Evolutionary conservation across 2,113 vertebrate genomes (phyloP), one percentile per base, ranked within the genome.

Genomic region (Oophaga pumilio): DNA sequence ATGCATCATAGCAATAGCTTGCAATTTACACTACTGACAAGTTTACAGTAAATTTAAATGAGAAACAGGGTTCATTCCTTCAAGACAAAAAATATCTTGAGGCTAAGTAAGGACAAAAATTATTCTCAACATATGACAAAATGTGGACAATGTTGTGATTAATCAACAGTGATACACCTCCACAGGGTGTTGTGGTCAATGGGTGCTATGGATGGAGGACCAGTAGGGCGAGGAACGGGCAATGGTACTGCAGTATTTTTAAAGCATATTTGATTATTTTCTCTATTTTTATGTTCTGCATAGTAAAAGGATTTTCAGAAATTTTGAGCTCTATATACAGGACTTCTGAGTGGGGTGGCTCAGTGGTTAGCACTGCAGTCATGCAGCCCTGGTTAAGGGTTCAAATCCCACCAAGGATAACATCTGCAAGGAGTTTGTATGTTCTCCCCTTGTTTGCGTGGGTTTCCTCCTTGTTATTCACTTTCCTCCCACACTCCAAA

Each of bases 1-100:
- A 28, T 79, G 85, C 43, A 86, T 68, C 57, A 78, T 50, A 56
- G 56, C 53, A 59, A 53, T 68, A 68, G 60, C 60, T 78, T 78
- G 68, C 43, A 52, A 79, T 78, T 62, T 78, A 86, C 22, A 79
- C 74, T 79, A 62, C 74, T 86, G 76, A 78, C 85, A 66, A 86
- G 76, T 52, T 78, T 66, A 68, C 74, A 68, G 22, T 86, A 50
- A 86, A 86, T 56, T 49, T 76, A 86, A 86, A 86, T 86, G 73
- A 86, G 43, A 86, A 86, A 78, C 74, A 86, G 80, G 43, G 68
- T 17, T 13, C 33, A 66, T 68, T 49, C 22, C 33, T 68, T 66
- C 60, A 82, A 52, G 22, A 50, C 17, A 26, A n/a, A 43, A 49
- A 12, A 82, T 52, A 52, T 60, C 56, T 66, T 8, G 22, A 26